Evolutionary conservation across 2,113 vertebrate genomes (phyloP), one percentile per base, ranked within the genome.

Genomic region (Agelaius tricolor): DNA sequence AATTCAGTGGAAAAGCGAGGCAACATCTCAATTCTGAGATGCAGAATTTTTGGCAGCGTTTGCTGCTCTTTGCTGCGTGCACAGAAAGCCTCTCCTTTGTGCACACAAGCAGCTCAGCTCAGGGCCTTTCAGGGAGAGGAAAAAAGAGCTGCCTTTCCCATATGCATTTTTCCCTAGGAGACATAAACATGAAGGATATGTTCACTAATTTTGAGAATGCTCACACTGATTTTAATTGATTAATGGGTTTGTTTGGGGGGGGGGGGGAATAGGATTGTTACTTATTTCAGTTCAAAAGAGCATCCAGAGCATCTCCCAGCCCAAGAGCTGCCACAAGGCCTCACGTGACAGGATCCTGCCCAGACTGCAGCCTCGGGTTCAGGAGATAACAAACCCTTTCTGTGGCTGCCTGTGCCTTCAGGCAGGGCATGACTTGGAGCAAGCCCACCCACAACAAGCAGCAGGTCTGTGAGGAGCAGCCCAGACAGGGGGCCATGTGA

Each of bases 361-460:
- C 93, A 92, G 94, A 92, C 94, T 69, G 52, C 68, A 77, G 76
- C 65, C 57, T 5, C 0, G 6, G 46, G 47, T 44, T 69, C 4
- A 0, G 0, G 28, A 94, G 89, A 90, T 93, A 93, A 93, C 77
- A 88, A 86, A 92, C 84, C 68, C 47, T 75, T 77, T 74, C 91
- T 94, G 78, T 59, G 79, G 61, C 76, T 84, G 57, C n/a, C 89
- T 10, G 52, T 81, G 83, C 91, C 90, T 77, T 31, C 91, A 52
- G 86, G 91, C 93, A 91, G 86, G 65, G 73, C 84, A 87, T 68
- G 89, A 94, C 84, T 90, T 4, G 76, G 73, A 92, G 91, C 52
- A 47, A 94, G 76, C 76, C 93, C 89, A 92, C 94, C 86, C 89
- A 55, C 86, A 78, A 65, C 65, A 96, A 66, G 86, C 83, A 94